Percentiles rank a stretch among this genome's conserved stretches.
phyloP scores from a whole-genome alignment of 1,140 invertebrate species.

The Heliothis virescens region DNA sequence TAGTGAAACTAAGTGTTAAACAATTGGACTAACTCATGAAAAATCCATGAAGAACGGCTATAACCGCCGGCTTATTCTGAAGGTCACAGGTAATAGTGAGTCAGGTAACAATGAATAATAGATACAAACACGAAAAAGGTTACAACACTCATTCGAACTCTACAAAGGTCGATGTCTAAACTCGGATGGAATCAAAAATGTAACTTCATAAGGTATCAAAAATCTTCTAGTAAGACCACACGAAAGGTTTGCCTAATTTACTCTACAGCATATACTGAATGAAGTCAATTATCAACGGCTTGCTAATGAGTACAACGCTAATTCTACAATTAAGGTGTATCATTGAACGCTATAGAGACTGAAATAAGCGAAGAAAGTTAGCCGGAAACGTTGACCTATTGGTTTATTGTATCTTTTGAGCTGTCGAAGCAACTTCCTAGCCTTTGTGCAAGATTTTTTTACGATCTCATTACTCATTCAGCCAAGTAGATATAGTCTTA shows the following conservation, averaged over 20 bases:
- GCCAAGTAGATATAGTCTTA: not conserved
- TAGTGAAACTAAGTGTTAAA: too few relatives aligned
- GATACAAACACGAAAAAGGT: constrained; percentile 8
- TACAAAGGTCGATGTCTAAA: not conserved
- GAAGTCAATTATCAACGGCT: not conserved
- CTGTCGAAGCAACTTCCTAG: not conserved
- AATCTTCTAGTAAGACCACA: not conserved
- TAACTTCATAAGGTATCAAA: not conserved
- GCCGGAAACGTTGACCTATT: not conserved
- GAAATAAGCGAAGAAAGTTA: not conserved
- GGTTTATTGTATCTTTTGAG: not conserved
- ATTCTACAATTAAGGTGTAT: constrained; percentile 8
- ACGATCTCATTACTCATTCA: not conserved
- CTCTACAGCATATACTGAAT: not conserved
- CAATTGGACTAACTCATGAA: not conserved
- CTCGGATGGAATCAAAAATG: not conserved
- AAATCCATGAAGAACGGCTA: constrained; percentile 9
- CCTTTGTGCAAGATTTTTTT: too few relatives aligned
- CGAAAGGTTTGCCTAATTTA: not conserved
- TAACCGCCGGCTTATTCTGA: constrained; percentile 14
- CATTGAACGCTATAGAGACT: not conserved
- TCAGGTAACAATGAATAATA: constrained; percentile 23
- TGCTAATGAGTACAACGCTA: constrained; percentile 11
- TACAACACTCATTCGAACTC: constrained; percentile 1
- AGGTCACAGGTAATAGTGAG: not conserved